phyloP scores from a whole-genome alignment of 1,140 invertebrate species.

The Bathynomus jamesi region DNA sequence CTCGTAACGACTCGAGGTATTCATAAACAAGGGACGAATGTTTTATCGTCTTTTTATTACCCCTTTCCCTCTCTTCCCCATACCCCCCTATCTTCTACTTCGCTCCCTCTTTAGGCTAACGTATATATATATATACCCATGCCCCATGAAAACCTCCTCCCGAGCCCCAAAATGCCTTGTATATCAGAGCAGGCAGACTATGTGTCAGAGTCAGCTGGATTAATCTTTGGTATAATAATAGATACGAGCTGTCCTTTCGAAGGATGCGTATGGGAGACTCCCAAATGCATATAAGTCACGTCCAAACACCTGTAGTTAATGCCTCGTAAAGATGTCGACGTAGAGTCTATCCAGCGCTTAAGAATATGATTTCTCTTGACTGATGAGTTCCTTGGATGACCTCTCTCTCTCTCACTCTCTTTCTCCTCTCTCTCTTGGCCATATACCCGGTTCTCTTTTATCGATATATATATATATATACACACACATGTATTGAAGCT shows the following conservation, averaged over 20 bases:
- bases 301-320: not conserved
- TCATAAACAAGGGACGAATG: not conserved
- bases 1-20: not conserved
- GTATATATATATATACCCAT: too few relatives aligned
- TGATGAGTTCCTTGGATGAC: not conserved
- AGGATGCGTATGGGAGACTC: not conserved
- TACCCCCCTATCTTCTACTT: not conserved
- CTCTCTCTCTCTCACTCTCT: too few relatives aligned
- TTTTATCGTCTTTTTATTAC: not conserved
- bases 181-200: conserved; percentile 1
- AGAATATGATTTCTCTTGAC: not conserved
- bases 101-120: not conserved
- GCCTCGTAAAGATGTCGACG: not conserved
- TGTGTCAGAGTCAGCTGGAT: not conserved
- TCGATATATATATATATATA: too few relatives aligned
- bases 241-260: not conserved
- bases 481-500: too few relatives aligned
- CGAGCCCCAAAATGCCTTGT: not conserved
- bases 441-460: too few relatives aligned
- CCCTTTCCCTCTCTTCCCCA: not conserved
- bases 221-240: conserved; percentile 1
- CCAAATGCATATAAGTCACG: conserved; percentile 1
- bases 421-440: too few relatives aligned
- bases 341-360: not conserved
- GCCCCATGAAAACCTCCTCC: not conserved